These are phyloP conservation scores for Melikaiella ostensackeni DNA, from an alignment of 2,888 invertebrate genomes.

Conservation along the genomic window DNA sequence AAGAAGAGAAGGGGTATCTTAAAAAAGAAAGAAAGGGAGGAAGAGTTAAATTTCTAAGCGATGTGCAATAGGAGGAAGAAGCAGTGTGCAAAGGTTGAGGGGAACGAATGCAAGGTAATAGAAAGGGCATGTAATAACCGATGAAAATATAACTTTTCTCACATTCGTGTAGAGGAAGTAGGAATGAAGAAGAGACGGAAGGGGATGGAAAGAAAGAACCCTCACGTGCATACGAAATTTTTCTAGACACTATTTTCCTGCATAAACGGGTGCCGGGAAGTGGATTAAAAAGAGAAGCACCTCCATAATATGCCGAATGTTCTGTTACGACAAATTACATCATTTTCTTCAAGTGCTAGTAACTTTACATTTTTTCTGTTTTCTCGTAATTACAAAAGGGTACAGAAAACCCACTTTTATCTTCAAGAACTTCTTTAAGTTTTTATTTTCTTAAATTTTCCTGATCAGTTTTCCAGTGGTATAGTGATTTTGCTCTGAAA, in stretches of 20 bases:
- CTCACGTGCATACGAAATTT: slow-evolving; percentile 63
- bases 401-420: background rate
- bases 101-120: slow-evolving; percentile 67
- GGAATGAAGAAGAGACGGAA: slow-evolving; percentile 71
- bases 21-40: slow-evolving; percentile 47
- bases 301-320: slow-evolving; percentile 45
- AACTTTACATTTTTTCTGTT: background rate
- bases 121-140: slow-evolving; percentile 72
- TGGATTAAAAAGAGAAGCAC: slow-evolving; percentile 45
- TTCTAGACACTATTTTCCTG: slow-evolving; percentile 47
- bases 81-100: slow-evolving; percentile 46
- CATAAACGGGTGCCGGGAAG: slow-evolving; percentile 38
- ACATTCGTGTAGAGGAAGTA: slow-evolving; percentile 48
- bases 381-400: background rate
- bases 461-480: background rate
- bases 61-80: slow-evolving; percentile 43
- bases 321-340: slow-evolving; percentile 15
- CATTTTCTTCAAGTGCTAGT: background rate
- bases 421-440: background rate
- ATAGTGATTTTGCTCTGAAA: background rate
- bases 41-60: slow-evolving; percentile 23
- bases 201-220: slow-evolving; percentile 67
- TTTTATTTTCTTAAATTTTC: background rate
- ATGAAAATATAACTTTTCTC: slow-evolving; percentile 57
- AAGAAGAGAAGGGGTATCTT: slow-evolving; percentile 46